Percentiles rank a stretch among this genome's conserved stretches.
Evolutionary conservation across 2,113 vertebrate genomes (phyloP).

Genomic region (Notarius lentiginosus): DNA sequence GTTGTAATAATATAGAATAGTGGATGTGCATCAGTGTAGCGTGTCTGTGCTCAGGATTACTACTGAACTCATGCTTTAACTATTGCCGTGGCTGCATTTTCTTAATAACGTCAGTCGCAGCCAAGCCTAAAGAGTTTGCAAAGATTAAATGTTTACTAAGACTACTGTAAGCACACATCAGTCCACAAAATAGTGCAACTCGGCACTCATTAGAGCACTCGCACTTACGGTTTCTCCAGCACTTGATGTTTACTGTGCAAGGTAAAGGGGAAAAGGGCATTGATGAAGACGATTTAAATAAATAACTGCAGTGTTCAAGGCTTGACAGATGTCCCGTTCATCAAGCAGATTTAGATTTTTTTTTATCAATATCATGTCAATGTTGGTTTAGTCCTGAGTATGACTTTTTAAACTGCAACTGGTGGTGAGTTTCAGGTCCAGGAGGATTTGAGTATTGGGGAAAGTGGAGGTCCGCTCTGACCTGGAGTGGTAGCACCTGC

Average conservation of each 20-base stretch:
- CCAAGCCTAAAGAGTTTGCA: background rate
- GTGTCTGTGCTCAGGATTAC: conserved; percentile 1
- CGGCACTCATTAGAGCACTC: background rate
- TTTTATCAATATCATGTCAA: background rate
- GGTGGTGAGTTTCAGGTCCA: no score
- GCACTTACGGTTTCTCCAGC: background rate
- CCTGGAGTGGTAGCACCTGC: no score
- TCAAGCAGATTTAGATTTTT: background rate
- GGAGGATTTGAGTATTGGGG: no score
- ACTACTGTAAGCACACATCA: conserved; percentile 22
- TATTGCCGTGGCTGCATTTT: conserved; percentile 23
- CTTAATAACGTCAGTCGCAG: conserved; percentile 27
- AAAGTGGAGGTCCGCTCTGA: no score
- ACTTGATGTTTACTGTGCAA: background rate
- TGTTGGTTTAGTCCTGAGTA: no score
- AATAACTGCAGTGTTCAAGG: background rate
- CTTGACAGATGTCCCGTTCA: background rate
- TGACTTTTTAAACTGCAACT: no score
- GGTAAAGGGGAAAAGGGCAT: background rate
- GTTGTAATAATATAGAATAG: background rate
- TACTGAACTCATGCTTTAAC: conserved; percentile 23
- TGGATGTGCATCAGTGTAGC: background rate
- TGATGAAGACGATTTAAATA: background rate
- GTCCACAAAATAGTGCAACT: background rate
- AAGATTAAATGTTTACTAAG: background rate